Evolutionary conservation across 2,113 vertebrate genomes (phyloP).

Genomic region (Junco hyemalis): DNA sequence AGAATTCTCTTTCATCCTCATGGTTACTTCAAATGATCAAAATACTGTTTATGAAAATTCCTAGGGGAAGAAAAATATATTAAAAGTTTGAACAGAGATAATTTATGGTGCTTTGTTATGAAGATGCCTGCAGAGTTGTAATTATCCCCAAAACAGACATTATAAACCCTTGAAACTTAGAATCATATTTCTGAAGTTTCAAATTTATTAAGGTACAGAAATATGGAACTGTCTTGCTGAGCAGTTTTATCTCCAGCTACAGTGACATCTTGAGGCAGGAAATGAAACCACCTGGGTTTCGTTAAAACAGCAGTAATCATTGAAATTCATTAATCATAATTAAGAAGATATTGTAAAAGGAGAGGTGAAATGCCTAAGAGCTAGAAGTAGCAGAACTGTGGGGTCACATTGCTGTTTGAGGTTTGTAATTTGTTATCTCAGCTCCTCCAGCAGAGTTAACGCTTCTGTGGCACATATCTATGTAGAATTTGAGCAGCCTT

Average conservation of each 20-base stretch:
- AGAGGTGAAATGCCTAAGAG: background rate
- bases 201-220: background rate
- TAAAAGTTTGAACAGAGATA: constrained; percentile 17
- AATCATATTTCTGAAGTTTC: background rate
- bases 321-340: background rate
- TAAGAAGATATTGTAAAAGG: background rate
- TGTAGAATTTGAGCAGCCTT: background rate
- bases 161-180: background rate
- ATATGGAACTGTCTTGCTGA: background rate
- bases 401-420: background rate
- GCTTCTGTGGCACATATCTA: background rate
- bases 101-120: background rate
- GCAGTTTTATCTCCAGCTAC: background rate
- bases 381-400: background rate
- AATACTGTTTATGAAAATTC: background rate
- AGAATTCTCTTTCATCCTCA: background rate
- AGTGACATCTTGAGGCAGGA: constrained; percentile 40
- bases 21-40: background rate
- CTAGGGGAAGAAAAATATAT: constrained; percentile 12
- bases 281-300: background rate
- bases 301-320: background rate
- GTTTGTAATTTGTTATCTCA: background rate
- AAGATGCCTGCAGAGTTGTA: background rate
- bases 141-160: constrained; percentile 18
- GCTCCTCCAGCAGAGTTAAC: background rate